Base-by-base conservation (phyloP, 2,888 invertebrate genomes). In the Andrena chrysosceles region DNA sequence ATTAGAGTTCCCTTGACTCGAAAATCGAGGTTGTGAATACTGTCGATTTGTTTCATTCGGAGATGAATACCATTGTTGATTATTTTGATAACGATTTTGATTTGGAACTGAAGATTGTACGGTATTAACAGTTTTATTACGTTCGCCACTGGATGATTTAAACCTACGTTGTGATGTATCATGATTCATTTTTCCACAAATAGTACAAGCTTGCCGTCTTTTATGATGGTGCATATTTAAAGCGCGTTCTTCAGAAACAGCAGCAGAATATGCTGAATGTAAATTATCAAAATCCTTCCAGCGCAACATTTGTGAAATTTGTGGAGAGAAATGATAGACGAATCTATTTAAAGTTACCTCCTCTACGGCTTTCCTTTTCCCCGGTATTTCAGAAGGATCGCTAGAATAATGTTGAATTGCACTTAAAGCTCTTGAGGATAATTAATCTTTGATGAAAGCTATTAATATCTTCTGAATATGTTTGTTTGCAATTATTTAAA, bases 401-500 rank as follows among this genome's bases (percentile, higher is more conserved):
- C 5, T 31, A 4, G 31, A 13, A 2, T 67, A 67, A 13, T 64
- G 42, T 16, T 48, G 64, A 23, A 64, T 42, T 13, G 66, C 73
- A n/a, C 54, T 26, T 6, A 69, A n/a, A 0, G 62, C 42, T 52
- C 62, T 52, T n/a, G 68, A 76, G n/a, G 26, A 56, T 29, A 69
- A 29, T 2, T 56, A 63, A 56, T 70, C 70, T 68, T 42, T 70
- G 76, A 64, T 76, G 16, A 56, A 31, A 70, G 7, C 1, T 13
- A 5, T 4, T 56, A 8, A 76, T 66, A 2, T 6, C 54, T 31
- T 76, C 64, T 0, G 54, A 63, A 16, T 26, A 2, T 7, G 31
- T 13, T 10, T 76, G 70, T 7, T 26, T 69, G 31, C 54, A 33
- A 42, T 63, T 76, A 31, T 63, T 76, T 69, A 76, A 6, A 13